Conservation (phyloP, 1,140 invertebrate genomes). For the Mylabris phalerata region DNA sequence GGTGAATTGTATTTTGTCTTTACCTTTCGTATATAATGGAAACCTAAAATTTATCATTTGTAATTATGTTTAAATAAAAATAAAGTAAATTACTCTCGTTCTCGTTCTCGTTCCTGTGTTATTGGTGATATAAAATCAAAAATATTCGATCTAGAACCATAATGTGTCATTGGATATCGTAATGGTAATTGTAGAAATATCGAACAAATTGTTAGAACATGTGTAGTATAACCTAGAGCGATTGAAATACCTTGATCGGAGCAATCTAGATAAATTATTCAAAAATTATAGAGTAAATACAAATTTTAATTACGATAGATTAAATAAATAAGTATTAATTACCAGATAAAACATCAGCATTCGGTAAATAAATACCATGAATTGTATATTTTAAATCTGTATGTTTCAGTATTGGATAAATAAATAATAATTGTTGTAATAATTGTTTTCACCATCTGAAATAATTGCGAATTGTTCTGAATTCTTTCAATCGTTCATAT, state of each 20-base stretch:
- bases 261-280: slow-evolving; percentile 27
- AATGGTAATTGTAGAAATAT: no score
- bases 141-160: no score
- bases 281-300: slow-evolving; percentile 10
- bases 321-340: neutral
- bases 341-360: slow-evolving; percentile 59
- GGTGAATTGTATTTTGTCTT: no score
- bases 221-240: slow-evolving; percentile 74
- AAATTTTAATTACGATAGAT: neutral
- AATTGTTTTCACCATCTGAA: slow-evolving; percentile 49
- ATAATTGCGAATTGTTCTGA: slow-evolving; percentile 52
- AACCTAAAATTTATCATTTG: no score
- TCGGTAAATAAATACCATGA: slow-evolving; percentile 64
- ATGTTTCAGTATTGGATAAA: slow-evolving; percentile 45
- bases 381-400: slow-evolving; percentile 56
- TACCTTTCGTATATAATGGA: no score
- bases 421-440: slow-evolving; percentile 43
- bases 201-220: slow-evolving; percentile 71
- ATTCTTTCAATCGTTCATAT: slow-evolving; percentile 52
- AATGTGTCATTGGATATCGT: no score
- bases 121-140: no score
- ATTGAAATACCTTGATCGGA: slow-evolving; percentile 64
- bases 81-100: no score
- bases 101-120: no score
- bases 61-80: no score